Evolutionary conservation across 2,113 vertebrate species (phyloP).

Genomic region (Cepphus grylle): DNA sequence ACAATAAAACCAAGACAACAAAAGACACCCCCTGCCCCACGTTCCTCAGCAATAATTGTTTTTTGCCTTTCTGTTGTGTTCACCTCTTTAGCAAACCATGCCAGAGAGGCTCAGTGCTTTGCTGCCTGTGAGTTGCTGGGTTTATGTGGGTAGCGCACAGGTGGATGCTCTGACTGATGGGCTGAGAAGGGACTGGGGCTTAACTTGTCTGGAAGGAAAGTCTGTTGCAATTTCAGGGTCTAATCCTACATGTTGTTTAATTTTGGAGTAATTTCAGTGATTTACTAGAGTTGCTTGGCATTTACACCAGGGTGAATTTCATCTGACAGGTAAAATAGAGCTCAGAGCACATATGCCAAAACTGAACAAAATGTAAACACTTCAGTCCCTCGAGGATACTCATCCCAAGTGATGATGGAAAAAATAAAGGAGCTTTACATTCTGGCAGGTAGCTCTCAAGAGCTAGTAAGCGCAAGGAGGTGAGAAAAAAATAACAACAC

Average conservation of each 20-base stretch:
- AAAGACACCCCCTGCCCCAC: background rate
- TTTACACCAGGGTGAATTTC: slow-evolving; percentile 13
- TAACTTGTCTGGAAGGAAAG: background rate
- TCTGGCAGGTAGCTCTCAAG: background rate
- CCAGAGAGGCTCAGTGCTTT: background rate
- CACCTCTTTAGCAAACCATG: background rate
- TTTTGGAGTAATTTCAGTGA: background rate
- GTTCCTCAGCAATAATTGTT: background rate
- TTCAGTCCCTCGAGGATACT: background rate
- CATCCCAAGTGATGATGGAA: background rate
- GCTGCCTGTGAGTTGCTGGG: background rate
- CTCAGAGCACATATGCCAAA: background rate
- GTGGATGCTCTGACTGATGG: background rate
- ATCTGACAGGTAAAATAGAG: background rate
- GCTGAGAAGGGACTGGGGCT: background rate
- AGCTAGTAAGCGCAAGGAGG: background rate
- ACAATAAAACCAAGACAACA: background rate
- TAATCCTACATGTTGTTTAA: background rate
- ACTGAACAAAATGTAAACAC: background rate
- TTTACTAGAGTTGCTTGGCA: background rate
- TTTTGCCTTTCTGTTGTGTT: background rate
- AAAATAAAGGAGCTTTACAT: background rate
- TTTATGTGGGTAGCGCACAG: background rate
- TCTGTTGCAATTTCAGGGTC: background rate
- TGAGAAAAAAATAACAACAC: background rate